Evolutionary conservation across 2,888 invertebrate genomes (phyloP).

Genomic region (Scaptodrosophila latifasciaeformis): DNA sequence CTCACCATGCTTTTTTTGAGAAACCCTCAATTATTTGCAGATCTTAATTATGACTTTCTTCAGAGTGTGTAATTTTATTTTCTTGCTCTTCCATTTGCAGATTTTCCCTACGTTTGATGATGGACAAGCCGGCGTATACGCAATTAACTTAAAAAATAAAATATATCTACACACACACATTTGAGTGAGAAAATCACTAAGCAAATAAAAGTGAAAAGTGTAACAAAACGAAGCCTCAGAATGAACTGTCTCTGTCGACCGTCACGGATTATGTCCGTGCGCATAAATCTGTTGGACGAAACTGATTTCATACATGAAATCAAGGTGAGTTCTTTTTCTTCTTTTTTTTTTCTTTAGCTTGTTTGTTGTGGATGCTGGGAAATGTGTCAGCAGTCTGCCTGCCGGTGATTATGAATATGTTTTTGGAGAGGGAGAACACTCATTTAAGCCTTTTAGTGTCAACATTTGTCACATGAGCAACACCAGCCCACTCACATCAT

Average conservation of each 20-base stretch:
- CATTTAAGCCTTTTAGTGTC: constrained; percentile 27
- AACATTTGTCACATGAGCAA: constrained; percentile 44
- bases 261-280: constrained; percentile 77
- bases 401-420: constrained; percentile 1
- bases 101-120: not conserved
- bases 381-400: not conserved
- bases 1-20: constrained; percentile 49
- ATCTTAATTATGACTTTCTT: constrained; percentile 58
- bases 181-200: constrained; percentile 5
- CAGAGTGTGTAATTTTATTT: not conserved
- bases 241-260: constrained; percentile 76
- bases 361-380: not conserved
- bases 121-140: constrained; percentile 31
- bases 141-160: constrained; percentile 33
- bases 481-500: not conserved
- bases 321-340: constrained; percentile 82
- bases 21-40: constrained; percentile 55
- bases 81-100: constrained; percentile 2
- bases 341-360: no score
- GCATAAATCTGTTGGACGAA: constrained; percentile 92
- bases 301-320: constrained; percentile 92
- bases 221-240: constrained; percentile 25
- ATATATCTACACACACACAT: constrained; percentile 8
- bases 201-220: constrained; percentile 1
- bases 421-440: not conserved